Base-by-base conservation (phyloP, 1,140 invertebrate genomes). In the Drosophila auraria region DNA sequence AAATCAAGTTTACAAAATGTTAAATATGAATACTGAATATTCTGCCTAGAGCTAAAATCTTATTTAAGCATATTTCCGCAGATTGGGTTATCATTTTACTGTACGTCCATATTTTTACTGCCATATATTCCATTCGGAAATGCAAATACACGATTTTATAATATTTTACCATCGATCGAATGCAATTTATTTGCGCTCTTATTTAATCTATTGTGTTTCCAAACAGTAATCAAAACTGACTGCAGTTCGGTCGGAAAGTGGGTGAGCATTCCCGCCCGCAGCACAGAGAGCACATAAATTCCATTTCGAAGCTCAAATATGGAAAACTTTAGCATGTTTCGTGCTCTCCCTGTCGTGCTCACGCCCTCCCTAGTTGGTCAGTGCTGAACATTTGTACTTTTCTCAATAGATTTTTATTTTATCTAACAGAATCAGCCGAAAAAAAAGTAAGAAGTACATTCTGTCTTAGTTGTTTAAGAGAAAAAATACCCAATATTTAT, bases 231-330 rank as follows among this genome's bases (percentile, higher is more conserved):
- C 68, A 72, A 61, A 72, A 73, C 70, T 72, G 70, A 73, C 66
- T 73, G 70, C 70, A 59, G 27, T 40, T 44, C 25, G 40, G 44
- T 54, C 9, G 27, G 27, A n/a, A 40, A 33, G 20, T 49, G 36
- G 53, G 65, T 0, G 51, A 8, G 20, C 23, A 38, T 53, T 72
- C 38, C 70, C 30, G 2, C 30, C 69, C 53, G 38, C 45, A 51
- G 70, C n/a, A 59, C 53, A 57, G 17, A 59, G 20, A 53, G 58
- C 57, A 44, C 64, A 87, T 73, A 87, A 87, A 87, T 83, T 74
- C 68, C 49, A 63, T 58, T 78, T 87, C 50, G 27, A 25, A 77
- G 80, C 56, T 77, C 78, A 61, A 80, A 87, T 86, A 84, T 74
- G 82, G 44, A 78, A 75, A 79, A 87, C 47, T 82, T 78, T 86